These are phyloP conservation scores for Pituophis catenifer DNA, from an alignment of 2,113 vertebrate species.

Conservation along the genomic window DNA sequence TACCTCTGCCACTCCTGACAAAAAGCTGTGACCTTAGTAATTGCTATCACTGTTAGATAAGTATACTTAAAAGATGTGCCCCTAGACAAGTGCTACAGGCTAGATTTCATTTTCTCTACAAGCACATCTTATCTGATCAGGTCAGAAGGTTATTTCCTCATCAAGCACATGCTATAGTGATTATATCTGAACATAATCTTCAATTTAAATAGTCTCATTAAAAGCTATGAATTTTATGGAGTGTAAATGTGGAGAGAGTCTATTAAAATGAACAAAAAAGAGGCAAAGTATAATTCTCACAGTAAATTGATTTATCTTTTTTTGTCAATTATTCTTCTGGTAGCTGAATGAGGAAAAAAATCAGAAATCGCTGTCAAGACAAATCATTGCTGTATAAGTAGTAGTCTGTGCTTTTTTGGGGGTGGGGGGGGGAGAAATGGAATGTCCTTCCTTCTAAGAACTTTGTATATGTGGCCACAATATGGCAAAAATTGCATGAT, in stretches of 20 bases:
- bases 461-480: constrained; percentile 27
- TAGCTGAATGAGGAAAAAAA: constrained; percentile 19
- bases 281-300: not conserved
- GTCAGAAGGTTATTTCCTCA: constrained; percentile 23
- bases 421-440: too few relatives aligned
- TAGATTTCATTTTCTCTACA: not conserved
- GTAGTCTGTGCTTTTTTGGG: not conserved
- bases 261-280: constrained; percentile 18
- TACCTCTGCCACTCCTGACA: not conserved
- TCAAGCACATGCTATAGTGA: constrained; percentile 26
- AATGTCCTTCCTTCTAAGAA: constrained; percentile 29
- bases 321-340: not conserved
- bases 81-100: not conserved
- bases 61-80: constrained; percentile 1
- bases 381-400: not conserved
- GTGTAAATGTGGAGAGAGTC: not conserved
- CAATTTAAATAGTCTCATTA: not conserved
- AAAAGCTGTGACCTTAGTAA: not conserved
- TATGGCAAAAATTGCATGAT: constrained; percentile 27
- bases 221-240: constrained; percentile 31
- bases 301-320: not conserved
- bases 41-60: constrained; percentile 10
- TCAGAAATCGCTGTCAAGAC: not conserved
- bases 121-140: constrained; percentile 16
- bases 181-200: constrained; percentile 12